A percentile compares a stretch with the other conserved stretches of the same genome.
Evolutionary conservation across 2,797 vertebrate species (phyloP).

Genomic region (Xiphophorus birchmanni): DNA sequence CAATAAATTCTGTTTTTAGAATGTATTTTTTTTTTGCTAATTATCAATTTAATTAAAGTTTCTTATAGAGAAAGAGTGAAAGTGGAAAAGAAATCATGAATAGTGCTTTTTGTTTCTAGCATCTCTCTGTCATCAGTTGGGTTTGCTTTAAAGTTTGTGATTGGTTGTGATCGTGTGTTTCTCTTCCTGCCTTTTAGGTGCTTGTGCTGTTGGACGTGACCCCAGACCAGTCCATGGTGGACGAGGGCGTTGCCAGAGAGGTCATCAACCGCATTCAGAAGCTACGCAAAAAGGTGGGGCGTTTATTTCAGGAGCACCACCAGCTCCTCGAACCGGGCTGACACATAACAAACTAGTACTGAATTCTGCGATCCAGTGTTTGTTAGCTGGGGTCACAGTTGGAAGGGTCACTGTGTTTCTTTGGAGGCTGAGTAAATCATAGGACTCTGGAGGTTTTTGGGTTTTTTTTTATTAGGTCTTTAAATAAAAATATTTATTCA

Average conservation of each 20-base stretch:
- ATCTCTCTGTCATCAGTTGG: background rate
- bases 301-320: constrained; percentile 44
- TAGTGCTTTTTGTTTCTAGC: background rate
- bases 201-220: constrained; percentile 92
- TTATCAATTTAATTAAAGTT: background rate
- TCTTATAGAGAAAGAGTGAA: background rate
- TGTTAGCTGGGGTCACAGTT: constrained; percentile 46
- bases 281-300: constrained; percentile 93
- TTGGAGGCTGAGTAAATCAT: constrained; percentile 36
- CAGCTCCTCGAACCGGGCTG: constrained; percentile 37
- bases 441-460: background rate
- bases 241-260: constrained; percentile 95
- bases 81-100: background rate
- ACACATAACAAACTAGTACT: constrained; percentile 55
- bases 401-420: constrained; percentile 32
- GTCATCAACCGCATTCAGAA: constrained; percentile 99
- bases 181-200: constrained; percentile 77
- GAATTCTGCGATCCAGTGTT: constrained; percentile 62
- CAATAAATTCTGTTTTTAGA: background rate
- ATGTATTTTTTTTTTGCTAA: background rate
- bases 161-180: background rate
- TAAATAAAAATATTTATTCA: background rate
- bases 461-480: background rate
- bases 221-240: constrained; percentile 96
- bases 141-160: background rate